Evolutionary conservation across 2,888 invertebrate species (phyloP).

Genomic region (Agriotes lineatus): DNA sequence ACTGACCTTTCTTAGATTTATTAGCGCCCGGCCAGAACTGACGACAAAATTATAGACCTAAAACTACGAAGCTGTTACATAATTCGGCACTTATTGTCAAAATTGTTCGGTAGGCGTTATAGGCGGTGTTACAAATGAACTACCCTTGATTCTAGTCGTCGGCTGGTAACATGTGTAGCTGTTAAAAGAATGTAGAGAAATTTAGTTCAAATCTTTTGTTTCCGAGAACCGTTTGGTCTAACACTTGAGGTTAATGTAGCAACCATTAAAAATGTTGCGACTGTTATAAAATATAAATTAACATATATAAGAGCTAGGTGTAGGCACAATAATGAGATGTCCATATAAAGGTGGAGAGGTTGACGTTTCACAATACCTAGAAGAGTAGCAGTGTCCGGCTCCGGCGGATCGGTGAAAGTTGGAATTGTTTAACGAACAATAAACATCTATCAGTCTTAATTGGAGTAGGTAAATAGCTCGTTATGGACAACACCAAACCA

Average conservation of each 20-base stretch:
- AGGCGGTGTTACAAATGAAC: background rate
- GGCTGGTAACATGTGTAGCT: no score
- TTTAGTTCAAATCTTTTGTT: no score
- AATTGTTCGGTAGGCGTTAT: conserved; percentile 6
- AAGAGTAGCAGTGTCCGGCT: conserved; percentile 43
- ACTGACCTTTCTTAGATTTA: conserved; percentile 31
- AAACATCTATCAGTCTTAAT: conserved; percentile 67
- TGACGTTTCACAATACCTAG: conserved; percentile 46
- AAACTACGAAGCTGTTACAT: conserved; percentile 15
- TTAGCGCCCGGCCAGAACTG: conserved; percentile 11
- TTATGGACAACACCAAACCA: conserved; percentile 58
- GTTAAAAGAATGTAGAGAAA: no score
- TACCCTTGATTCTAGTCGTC: no score
- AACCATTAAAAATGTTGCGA: conserved; percentile 26
- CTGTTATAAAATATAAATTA: conserved; percentile 33
- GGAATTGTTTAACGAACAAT: conserved; percentile 59
- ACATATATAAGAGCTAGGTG: conserved; percentile 48
- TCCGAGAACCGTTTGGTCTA: no score
- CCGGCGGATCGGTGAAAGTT: conserved; percentile 51
- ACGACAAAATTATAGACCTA: conserved; percentile 30
- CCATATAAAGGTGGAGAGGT: conserved; percentile 54
- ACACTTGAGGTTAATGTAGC: conserved; percentile 36
- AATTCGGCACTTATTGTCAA: conserved; percentile 5
- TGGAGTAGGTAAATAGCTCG: conserved; percentile 65
- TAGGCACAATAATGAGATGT: conserved; percentile 56